Evolutionary conservation across 2,113 vertebrate species (phyloP).

Genomic region (Columba janthina): DNA sequence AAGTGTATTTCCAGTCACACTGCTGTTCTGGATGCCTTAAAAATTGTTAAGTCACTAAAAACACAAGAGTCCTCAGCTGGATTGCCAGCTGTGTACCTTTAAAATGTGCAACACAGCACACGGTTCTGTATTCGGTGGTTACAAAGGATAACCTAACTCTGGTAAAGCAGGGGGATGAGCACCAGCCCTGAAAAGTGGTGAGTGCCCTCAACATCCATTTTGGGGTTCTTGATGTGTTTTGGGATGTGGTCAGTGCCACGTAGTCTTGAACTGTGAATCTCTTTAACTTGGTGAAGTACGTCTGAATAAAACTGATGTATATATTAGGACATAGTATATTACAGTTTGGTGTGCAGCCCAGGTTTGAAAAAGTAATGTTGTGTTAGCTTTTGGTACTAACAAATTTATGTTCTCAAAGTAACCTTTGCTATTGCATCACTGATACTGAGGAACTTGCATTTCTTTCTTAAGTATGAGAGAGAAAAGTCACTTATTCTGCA

Average conservation of each 20-base stretch:
- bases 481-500: neutral
- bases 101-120: rapidly evolving
- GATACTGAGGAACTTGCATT: neutral
- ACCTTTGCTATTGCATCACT: neutral
- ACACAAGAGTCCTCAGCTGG: rapidly evolving
- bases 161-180: neutral
- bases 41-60: neutral
- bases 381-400: neutral
- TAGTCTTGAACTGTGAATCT: neutral
- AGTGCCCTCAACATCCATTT: neutral
- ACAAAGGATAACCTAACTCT: neutral
- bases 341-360: neutral
- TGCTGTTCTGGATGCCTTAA: neutral
- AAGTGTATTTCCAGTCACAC: neutral
- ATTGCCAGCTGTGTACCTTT: neutral
- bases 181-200: neutral
- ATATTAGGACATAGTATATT: neutral
- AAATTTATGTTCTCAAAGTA: neutral
- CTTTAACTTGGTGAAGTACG: neutral
- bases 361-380: neutral
- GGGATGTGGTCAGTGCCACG: rapidly evolving
- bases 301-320: neutral
- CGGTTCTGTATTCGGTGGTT: neutral
- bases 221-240: neutral
- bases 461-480: rapidly evolving